Percentiles rank a stretch among this genome's conserved stretches.
Conservation (phyloP, 2,888 invertebrate genomes). For the Tetropium fuscum region DNA sequence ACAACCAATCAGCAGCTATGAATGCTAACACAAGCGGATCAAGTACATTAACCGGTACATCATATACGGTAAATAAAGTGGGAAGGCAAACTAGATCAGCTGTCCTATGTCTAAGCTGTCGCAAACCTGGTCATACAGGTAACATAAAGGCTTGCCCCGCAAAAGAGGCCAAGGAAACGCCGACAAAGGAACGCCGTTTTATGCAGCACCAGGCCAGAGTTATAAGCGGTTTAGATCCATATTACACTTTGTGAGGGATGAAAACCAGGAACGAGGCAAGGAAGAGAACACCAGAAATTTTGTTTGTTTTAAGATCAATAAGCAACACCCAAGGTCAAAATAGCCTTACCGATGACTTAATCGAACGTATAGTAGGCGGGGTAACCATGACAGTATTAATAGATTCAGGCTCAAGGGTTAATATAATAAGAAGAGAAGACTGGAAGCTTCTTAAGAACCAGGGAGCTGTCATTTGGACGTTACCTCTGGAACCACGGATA, state of each 20-base stretch:
- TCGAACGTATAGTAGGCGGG: slow-evolving; percentile 37
- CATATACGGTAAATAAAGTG: not conserved
- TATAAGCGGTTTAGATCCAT: not conserved
- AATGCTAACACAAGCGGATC: not conserved
- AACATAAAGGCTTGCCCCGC: too few species aligned
- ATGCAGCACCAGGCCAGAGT: not conserved
- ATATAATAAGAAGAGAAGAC: slow-evolving; percentile 36
- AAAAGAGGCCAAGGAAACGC: slow-evolving; percentile 22
- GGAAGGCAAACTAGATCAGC: not conserved
- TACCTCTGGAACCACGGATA: not conserved
- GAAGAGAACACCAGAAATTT: slow-evolving; percentile 4
- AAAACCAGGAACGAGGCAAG: not conserved
- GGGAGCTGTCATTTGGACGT: slow-evolving; percentile 36
- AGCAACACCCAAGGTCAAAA: not conserved
- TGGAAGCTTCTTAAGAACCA: slow-evolving; percentile 32
- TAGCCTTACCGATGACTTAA: slow-evolving; percentile 37
- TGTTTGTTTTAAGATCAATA: slow-evolving; percentile 21
- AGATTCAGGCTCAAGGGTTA: slow-evolving; percentile 41
- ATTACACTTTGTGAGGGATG: not conserved
- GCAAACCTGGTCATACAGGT: too few species aligned
- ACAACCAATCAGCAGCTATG: slow-evolving; percentile 37
- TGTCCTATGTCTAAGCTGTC: too few species aligned
- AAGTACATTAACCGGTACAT: too few species aligned
- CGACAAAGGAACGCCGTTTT: too few species aligned
- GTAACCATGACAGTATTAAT: slow-evolving; percentile 37